A percentile compares a stretch with the other conserved stretches of the same genome.
Conservation (phyloP, 1,140 invertebrate species). For the Helicoverpa zea region DNA sequence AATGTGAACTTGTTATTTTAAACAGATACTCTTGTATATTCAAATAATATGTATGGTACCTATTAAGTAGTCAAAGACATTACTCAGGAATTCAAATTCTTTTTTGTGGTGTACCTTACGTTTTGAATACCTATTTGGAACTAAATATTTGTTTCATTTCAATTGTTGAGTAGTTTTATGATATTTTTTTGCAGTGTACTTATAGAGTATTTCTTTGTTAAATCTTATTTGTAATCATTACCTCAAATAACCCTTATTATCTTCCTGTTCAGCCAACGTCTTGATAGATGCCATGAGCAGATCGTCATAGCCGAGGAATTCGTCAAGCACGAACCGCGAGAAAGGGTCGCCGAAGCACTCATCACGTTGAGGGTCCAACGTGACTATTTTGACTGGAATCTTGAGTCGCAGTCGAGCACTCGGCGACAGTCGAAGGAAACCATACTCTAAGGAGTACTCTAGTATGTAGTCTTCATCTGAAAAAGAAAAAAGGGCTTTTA, state of each 20-base stretch:
- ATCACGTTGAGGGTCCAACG: slow-evolving; percentile 95
- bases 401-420: slow-evolving; percentile 94
- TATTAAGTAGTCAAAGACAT: too few species aligned
- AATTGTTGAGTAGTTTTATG: too few species aligned
- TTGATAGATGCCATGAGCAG: slow-evolving; percentile 98
- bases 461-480: slow-evolving; percentile 98
- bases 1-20: too few species aligned
- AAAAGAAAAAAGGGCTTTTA: slow-evolving; percentile 68
- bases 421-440: slow-evolving; percentile 96
- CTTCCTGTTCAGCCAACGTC: slow-evolving; percentile 97
- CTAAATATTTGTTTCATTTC: too few species aligned
- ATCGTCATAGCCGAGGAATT: slow-evolving; percentile 98
- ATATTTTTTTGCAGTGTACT: too few species aligned
- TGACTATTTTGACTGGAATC: slow-evolving; percentile 97
- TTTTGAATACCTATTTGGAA: too few species aligned
- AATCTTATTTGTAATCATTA: slow-evolving; percentile 67
- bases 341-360: slow-evolving; percentile 97
- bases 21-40: too few species aligned
- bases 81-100: too few species aligned
- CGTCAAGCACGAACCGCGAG: slow-evolving; percentile 95
- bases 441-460: slow-evolving; percentile 99
- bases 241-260: slow-evolving; percentile 98
- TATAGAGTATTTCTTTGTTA: too few species aligned
- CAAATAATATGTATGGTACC: too few species aligned
- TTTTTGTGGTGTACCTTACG: too few species aligned